Evolutionary conservation across 1,140 invertebrate species (phyloP).

Genomic region (Scaptodrosophila lebanonensis): DNA sequence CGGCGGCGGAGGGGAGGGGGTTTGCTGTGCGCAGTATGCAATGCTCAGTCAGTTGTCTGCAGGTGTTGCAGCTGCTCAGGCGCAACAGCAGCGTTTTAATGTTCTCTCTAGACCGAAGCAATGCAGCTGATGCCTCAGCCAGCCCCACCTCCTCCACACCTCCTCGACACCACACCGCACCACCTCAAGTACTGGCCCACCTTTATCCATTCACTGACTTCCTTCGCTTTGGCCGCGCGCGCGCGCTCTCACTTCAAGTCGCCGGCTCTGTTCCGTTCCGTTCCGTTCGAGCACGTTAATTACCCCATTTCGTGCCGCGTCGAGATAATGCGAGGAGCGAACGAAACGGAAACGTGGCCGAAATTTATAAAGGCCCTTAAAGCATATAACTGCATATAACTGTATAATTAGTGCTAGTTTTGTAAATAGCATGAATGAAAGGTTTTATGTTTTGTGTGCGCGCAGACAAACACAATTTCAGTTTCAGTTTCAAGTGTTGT

Average conservation of each 20-base stretch:
- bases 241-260: constrained; percentile 64
- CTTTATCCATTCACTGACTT: too few relatives aligned
- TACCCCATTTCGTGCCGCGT: constrained; percentile 31
- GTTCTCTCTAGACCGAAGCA: background rate
- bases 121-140: constrained; percentile 18
- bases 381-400: constrained; percentile 53
- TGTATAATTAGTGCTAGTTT: constrained; percentile 71
- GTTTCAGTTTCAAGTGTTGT: constrained; percentile 43
- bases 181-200: too few relatives aligned
- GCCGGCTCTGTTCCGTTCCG: too few relatives aligned
- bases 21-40: too few relatives aligned
- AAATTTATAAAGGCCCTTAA: constrained; percentile 48
- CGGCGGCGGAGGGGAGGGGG: too few relatives aligned
- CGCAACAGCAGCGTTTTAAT: constrained; percentile 15
- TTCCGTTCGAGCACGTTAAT: constrained; percentile 73
- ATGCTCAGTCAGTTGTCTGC: constrained; percentile 40
- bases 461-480: constrained; percentile 17
- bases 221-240: too few relatives aligned
- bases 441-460: constrained; percentile 39
- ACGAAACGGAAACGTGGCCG: constrained; percentile 46
- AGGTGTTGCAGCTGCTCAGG: constrained; percentile 61
- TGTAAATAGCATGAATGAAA: constrained; percentile 60
- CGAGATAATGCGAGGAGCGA: background rate
- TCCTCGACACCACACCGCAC: too few relatives aligned
- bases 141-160: constrained; percentile 11